phyloP scores from a whole-genome alignment of 2,797 vertebrate genomes.

The Menidia menidia region DNA sequence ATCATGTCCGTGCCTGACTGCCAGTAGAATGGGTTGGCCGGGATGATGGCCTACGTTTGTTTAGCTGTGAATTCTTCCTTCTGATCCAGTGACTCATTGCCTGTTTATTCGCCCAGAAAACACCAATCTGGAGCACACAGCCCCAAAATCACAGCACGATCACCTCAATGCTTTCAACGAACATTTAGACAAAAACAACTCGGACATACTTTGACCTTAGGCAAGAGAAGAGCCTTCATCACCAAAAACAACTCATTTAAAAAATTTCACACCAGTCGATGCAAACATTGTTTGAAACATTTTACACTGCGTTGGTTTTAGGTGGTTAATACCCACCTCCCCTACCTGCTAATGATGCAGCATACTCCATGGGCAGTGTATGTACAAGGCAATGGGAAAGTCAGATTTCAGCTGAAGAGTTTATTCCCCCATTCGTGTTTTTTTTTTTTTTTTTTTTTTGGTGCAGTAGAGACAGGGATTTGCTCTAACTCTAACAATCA shows the following conservation, averaged over 20 bases:
- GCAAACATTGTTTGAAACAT: neutral
- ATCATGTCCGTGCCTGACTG: constrained; percentile 55
- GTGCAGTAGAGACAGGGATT: too few relatives aligned
- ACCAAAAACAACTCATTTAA: neutral
- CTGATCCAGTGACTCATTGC: constrained; percentile 74
- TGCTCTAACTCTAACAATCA: too few relatives aligned
- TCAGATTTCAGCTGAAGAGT: neutral
- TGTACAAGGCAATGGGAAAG: neutral
- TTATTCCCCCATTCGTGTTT: too few relatives aligned
- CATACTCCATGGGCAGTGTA: neutral
- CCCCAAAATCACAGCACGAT: constrained; percentile 33
- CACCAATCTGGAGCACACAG: constrained; percentile 55
- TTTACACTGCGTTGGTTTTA: neutral
- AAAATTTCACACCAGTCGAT: neutral
- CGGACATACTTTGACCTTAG: neutral
- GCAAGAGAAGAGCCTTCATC: neutral
- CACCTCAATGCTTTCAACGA: constrained; percentile 7
- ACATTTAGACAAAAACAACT: constrained; percentile 2
- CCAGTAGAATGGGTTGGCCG: constrained; percentile 65
- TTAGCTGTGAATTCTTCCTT: constrained; percentile 76
- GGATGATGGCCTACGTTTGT: constrained; percentile 73
- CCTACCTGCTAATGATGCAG: neutral
- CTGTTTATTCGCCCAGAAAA: constrained; percentile 69
- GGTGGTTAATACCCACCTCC: too few relatives aligned
- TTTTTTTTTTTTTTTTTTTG: too few relatives aligned